Conservation (phyloP, 2,113 vertebrate species). For the Tympanuchus pallidicinctus region DNA sequence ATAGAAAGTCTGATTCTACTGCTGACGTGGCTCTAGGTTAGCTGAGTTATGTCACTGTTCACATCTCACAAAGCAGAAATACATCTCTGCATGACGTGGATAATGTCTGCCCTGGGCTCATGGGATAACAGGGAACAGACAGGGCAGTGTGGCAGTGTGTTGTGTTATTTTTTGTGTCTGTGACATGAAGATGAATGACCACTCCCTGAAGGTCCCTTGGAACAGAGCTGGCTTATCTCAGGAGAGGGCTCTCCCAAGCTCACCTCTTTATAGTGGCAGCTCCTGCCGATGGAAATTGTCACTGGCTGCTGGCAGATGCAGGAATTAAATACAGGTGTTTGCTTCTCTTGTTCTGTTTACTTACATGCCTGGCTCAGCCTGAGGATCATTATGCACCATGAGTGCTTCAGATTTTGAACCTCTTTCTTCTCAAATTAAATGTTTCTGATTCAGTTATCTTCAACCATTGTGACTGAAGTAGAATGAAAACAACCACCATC, state of each 20-base stretch:
- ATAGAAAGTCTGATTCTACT: background rate
- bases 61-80: background rate
- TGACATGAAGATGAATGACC: background rate
- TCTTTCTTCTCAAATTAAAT: constrained; percentile 36
- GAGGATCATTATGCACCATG: background rate
- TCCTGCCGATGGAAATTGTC: background rate
- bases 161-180: background rate
- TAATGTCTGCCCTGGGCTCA: background rate
- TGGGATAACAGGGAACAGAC: background rate
- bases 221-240: background rate
- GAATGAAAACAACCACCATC: background rate
- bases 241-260: background rate
- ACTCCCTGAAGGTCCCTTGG: background rate
- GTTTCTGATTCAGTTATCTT: constrained; percentile 45
- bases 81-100: background rate
- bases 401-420: background rate
- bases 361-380: background rate
- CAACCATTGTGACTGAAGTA: constrained; percentile 16
- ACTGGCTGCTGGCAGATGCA: background rate
- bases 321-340: background rate
- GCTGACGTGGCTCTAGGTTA: background rate
- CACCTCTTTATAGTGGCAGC: background rate
- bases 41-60: background rate
- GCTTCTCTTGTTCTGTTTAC: background rate
- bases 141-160: background rate